A percentile compares a stretch with the other conserved stretches of the same genome.
These are phyloP conservation scores for Orientallactaga sibirica DNA, from an alignment of 2,797 vertebrate species.

Conservation along the genomic window DNA sequence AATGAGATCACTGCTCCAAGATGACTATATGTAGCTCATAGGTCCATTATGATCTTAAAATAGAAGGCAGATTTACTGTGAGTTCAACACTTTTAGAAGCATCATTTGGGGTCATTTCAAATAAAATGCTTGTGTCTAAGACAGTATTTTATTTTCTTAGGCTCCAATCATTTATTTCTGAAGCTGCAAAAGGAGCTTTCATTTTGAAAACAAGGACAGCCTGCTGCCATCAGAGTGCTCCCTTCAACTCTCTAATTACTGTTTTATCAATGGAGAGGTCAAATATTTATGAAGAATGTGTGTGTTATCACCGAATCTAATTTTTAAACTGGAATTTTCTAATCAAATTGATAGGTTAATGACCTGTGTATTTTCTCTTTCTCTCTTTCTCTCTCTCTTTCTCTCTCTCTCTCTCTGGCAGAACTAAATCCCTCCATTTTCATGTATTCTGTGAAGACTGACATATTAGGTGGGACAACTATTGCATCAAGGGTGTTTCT, in stretches of 20 bases:
- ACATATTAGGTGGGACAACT: slow-evolving; percentile 44
- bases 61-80: not conserved
- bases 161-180: slow-evolving; percentile 72
- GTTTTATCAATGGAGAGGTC: slow-evolving; percentile 82
- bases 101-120: slow-evolving; percentile 44
- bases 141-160: slow-evolving; percentile 35
- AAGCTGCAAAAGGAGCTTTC: slow-evolving; percentile 70
- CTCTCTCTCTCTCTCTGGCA: slow-evolving; percentile 73
- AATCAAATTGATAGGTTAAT: slow-evolving; percentile 84
- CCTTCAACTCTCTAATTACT: slow-evolving; percentile 82
- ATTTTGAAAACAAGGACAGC: slow-evolving; percentile 77
- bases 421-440: slow-evolving; percentile 57
- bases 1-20: not conserved
- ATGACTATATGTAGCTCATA: not conserved
- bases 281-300: slow-evolving; percentile 88
- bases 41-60: not conserved
- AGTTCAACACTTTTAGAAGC: slow-evolving; percentile 49
- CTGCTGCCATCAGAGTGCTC: slow-evolving; percentile 76
- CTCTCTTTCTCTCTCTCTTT: slow-evolving; percentile 16
- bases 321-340: slow-evolving; percentile 85
- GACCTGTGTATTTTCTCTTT: slow-evolving; percentile 29
- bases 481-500: not conserved
- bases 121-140: not conserved
- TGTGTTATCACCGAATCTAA: slow-evolving; percentile 86
- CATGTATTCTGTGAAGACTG: slow-evolving; percentile 68